A percentile compares a stretch with the other conserved stretches of the same genome.
These are phyloP conservation scores for Aleiodes sp. DNA, from an alignment of 1,140 invertebrate species.

Conservation along the genomic window DNA sequence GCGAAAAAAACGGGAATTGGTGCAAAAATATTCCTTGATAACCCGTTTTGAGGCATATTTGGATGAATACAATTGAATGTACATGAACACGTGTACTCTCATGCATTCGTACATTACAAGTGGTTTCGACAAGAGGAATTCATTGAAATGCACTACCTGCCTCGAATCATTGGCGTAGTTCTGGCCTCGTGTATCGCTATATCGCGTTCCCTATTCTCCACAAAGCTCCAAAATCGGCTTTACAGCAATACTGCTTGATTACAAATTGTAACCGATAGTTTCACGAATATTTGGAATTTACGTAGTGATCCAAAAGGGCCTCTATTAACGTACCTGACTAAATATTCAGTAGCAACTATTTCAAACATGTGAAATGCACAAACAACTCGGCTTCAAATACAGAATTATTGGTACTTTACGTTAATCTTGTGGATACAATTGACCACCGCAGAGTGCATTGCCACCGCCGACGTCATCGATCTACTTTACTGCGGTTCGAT, in stretches of 20 bases:
- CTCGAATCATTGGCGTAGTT: neutral
- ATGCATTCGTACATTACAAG: neutral
- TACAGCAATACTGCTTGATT: neutral
- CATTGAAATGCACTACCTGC: neutral
- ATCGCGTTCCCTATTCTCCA: too few relatives aligned
- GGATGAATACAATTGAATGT: too few relatives aligned
- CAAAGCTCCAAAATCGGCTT: too few relatives aligned
- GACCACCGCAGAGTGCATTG: neutral
- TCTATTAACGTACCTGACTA: neutral
- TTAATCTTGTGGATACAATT: too few relatives aligned
- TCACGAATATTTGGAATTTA: neutral
- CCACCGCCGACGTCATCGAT: slow-evolving; percentile 19
- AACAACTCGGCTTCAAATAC: too few relatives aligned
- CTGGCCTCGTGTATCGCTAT: neutral
- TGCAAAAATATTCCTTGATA: too few relatives aligned
- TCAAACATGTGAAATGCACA: too few relatives aligned
- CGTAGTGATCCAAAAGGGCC: neutral
- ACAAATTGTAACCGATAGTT: neutral
- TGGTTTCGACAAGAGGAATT: neutral
- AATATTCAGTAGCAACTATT: neutral
- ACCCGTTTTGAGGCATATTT: too few relatives aligned
- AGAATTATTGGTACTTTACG: too few relatives aligned
- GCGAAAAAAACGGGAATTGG: too few relatives aligned
- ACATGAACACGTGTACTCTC: neutral
- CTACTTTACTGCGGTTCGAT: neutral